These are phyloP conservation scores for Drosophila ambigua DNA, from an alignment of 1,140 invertebrate species.

Conservation along the genomic window DNA sequence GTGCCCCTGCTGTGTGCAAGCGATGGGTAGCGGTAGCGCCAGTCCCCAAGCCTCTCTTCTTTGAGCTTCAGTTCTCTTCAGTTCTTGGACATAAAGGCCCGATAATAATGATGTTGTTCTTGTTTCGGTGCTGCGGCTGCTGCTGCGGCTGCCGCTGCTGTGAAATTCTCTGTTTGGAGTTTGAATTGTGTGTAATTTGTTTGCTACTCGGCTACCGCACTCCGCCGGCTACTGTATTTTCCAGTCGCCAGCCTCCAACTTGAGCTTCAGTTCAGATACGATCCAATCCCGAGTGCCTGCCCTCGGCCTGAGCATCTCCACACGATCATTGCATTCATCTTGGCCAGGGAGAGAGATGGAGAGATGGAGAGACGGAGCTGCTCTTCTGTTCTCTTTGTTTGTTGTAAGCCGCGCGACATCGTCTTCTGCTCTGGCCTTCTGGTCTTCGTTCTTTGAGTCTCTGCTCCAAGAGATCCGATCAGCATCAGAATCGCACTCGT, in stretches of 20 bases:
- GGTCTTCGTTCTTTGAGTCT: background rate
- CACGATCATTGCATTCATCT: conserved; percentile 44
- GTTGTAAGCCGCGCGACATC: conserved; percentile 68
- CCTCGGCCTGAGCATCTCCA: conserved; percentile 48
- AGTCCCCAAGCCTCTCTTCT: conserved; percentile 51
- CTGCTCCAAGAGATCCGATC: conserved; percentile 59
- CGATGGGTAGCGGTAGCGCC: conserved; percentile 56
- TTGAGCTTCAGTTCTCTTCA: conserved; percentile 29
- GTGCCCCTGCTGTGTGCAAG: conserved; percentile 40
- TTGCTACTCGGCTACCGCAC: conserved; percentile 53
- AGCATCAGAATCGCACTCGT: conserved; percentile 52
- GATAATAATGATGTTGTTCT: conserved; percentile 79
- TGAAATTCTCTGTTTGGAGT: conserved; percentile 79
- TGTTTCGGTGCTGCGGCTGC: conserved; percentile 41
- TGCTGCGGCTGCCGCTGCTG: conserved; percentile 62
- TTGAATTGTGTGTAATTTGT: conserved; percentile 81
- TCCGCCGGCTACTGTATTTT: conserved; percentile 69
- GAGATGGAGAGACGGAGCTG: background rate
- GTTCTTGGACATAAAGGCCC: conserved; percentile 61
- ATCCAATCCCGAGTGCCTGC: conserved; percentile 2
- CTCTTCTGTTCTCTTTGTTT: conserved; percentile 45
- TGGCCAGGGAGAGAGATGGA: background rate
- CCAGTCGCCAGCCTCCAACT: conserved; percentile 19
- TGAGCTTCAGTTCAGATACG: conserved; percentile 6
- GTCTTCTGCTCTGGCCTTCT: conserved; percentile 11